Conservation (phyloP, 2,888 invertebrate species). For the Orchestes rusci region DNA sequence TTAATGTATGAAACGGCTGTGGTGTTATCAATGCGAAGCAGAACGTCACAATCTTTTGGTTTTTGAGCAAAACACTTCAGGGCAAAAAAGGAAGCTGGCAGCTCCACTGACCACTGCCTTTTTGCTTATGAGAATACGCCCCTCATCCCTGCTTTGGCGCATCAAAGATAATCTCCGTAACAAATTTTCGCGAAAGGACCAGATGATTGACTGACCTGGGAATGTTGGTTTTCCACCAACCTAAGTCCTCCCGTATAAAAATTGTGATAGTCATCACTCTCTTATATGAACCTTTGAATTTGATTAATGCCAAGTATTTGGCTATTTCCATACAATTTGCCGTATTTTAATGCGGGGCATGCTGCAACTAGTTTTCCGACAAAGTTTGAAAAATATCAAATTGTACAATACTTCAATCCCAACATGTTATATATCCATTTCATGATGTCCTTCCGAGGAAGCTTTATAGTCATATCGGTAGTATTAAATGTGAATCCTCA, state of each 20-base stretch:
- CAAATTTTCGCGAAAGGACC: conserved; percentile 2
- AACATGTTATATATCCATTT: conserved; percentile 4
- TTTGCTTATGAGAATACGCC: conserved; percentile 1
- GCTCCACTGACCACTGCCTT: conserved; percentile 4
- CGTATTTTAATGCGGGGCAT: conserved; percentile 6
- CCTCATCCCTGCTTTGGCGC: conserved; percentile 8
- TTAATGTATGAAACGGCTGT: conserved; percentile 8
- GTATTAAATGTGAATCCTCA: conserved; percentile 3
- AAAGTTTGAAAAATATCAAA: conserved; percentile 6
- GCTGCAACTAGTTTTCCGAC: conserved; percentile 11
- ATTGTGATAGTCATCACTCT: not conserved
- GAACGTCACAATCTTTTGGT: conserved; percentile 1
- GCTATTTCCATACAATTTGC: conserved; percentile 6
- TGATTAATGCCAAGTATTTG: conserved; percentile 3
- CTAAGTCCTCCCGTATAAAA: conserved; percentile 1
- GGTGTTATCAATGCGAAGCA: conserved; percentile 8
- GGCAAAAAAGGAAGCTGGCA: conserved; percentile 4
- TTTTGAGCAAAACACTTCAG: conserved; percentile 5
- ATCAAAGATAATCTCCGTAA: conserved; percentile 2
- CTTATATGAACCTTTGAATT: conserved; percentile 1
- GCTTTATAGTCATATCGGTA: conserved; percentile 3
- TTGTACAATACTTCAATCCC: conserved; percentile 1
- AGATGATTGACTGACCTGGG: not conserved
- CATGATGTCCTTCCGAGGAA: conserved; percentile 1
- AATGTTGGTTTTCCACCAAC: conserved; percentile 5